phyloP scores from a whole-genome alignment of 1,140 invertebrate genomes.

The Prorops nasuta region DNA sequence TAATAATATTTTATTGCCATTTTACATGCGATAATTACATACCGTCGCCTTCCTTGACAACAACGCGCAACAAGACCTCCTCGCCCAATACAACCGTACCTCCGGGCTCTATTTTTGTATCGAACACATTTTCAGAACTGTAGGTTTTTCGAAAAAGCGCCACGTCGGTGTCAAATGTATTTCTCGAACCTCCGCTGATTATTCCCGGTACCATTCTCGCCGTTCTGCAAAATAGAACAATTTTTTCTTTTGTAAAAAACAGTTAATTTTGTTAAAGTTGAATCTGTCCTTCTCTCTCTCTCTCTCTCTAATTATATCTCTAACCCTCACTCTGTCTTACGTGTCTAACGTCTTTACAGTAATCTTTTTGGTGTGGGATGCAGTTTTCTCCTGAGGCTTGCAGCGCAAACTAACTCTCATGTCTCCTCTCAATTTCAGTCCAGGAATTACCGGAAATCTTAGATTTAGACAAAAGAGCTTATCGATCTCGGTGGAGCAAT shows the following conservation, averaged over 20 bases:
- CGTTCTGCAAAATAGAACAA: conserved; percentile 32
- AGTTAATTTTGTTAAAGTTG: too few relatives aligned
- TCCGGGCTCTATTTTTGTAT: conserved; percentile 57
- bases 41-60: conserved; percentile 64
- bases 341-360: conserved; percentile 40
- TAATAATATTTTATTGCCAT: conserved; percentile 1
- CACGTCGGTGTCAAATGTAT: conserved; percentile 61
- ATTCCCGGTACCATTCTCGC: conserved; percentile 50
- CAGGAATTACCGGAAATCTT: conserved; percentile 62
- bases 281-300: too few relatives aligned
- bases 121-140: conserved; percentile 54
- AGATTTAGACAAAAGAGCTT: conserved; percentile 58
- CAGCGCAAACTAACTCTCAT: conserved; percentile 63
- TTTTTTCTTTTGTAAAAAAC: too few relatives aligned
- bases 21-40: conserved; percentile 18
- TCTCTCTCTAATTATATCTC: too few relatives aligned
- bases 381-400: conserved; percentile 61
- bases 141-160: conserved; percentile 58
- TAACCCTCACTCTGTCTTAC: conserved; percentile 27
- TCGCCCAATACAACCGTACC: conserved; percentile 65
- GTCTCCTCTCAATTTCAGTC: conserved; percentile 64
- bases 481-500: conserved; percentile 36
- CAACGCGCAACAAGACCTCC: conserved; percentile 62
- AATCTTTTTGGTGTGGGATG: conserved; percentile 58
- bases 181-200: conserved; percentile 60